Evolutionary conservation across 2,888 invertebrate genomes (phyloP).

Genomic region (Boloria selene): DNA sequence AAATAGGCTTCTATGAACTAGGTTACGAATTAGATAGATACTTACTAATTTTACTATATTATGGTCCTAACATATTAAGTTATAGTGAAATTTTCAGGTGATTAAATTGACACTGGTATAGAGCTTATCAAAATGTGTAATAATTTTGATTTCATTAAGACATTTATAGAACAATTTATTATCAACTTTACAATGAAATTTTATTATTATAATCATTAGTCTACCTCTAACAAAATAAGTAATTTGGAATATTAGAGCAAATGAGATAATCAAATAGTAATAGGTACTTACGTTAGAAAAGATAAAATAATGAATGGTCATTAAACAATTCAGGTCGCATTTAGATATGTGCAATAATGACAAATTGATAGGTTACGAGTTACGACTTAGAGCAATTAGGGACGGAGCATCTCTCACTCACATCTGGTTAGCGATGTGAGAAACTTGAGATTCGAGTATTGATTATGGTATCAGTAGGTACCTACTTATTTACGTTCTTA

Average conservation of each 20-base stretch:
- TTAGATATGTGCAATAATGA: slow-evolving; percentile 38
- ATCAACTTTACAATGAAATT: no score
- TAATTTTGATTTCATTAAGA: no score
- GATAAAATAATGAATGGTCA: slow-evolving; percentile 28
- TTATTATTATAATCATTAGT: not conserved
- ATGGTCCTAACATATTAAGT: no score
- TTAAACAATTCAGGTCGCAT: slow-evolving; percentile 32
- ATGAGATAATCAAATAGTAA: slow-evolving; percentile 17
- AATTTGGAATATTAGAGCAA: slow-evolving; percentile 2
- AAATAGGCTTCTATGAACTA: no score
- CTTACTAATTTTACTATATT: no score
- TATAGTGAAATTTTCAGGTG: no score
- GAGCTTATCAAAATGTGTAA: no score
- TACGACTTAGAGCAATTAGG: slow-evolving; percentile 40
- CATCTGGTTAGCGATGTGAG: slow-evolving; percentile 14
- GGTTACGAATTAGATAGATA: no score
- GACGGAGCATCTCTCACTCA: slow-evolving; percentile 19
- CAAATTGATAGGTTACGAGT: slow-evolving; percentile 38
- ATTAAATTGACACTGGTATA: no score
- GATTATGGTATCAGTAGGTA: not conserved
- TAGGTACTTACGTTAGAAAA: slow-evolving; percentile 14
- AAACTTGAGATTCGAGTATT: slow-evolving; percentile 11
- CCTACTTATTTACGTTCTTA: not conserved
- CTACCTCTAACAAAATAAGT: not conserved
- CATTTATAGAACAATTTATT: no score